Percentiles rank a stretch among this genome's conserved stretches.
Evolutionary conservation across 35 echinoderm and acorn worm species (phyloP).

Genomic region (Heliocidaris tuberculata): DNA sequence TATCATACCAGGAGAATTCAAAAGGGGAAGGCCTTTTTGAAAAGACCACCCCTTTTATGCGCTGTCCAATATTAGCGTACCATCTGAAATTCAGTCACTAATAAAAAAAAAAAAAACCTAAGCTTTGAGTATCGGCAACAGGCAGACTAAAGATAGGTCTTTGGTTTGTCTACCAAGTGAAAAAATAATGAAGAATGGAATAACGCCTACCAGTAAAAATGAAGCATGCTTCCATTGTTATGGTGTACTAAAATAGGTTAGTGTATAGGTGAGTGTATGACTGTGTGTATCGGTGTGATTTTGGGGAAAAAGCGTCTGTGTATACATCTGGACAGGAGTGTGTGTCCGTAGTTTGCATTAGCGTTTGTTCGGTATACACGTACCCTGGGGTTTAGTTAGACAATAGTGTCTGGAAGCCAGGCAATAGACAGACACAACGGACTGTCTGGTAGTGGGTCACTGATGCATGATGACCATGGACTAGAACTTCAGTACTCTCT

Average conservation of each 20-base stretch:
- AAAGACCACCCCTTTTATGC: background rate
- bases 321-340: slow-evolving; percentile 21
- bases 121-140: background rate
- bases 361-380: background rate
- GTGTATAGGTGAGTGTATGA: slow-evolving; percentile 20
- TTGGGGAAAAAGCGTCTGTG: background rate
- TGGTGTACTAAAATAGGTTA: slow-evolving; percentile 21
- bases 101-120: background rate
- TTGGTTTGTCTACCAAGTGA: background rate
- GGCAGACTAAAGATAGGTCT: background rate
- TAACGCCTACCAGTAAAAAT: slow-evolving; percentile 35
- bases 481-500: slow-evolving; percentile 20
- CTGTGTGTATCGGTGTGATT: slow-evolving; percentile 32
- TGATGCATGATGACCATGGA: slow-evolving; percentile 52
- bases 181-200: background rate
- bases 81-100: background rate
- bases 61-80: background rate
- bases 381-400: slow-evolving; percentile 51
- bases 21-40: background rate
- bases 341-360: background rate
- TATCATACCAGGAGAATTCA: background rate
- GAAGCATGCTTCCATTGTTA: slow-evolving; percentile 30
- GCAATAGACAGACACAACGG: slow-evolving; percentile 48
- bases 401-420: slow-evolving; percentile 49
- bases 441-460: slow-evolving; percentile 47